phyloP scores from a whole-genome alignment of 2,113 vertebrate species.

The Gambusia holbrooki region DNA sequence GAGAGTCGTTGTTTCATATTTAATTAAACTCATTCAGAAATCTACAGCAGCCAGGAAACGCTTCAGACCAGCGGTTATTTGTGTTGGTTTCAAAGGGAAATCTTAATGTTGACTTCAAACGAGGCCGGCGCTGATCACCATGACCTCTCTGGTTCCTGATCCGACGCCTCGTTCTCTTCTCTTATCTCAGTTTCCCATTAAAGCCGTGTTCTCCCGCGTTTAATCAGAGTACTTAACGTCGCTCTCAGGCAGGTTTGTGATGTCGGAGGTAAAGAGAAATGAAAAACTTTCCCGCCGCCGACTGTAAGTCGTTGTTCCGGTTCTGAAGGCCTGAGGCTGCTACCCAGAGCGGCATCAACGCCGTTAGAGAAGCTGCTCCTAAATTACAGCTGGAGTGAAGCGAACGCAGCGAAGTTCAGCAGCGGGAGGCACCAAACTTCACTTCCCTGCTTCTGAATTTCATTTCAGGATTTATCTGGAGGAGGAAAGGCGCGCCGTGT shows the following conservation, averaged over 20 bases:
- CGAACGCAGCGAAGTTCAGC: neutral
- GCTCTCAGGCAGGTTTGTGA: neutral
- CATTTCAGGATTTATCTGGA: constrained; percentile 9
- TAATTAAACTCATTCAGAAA: neutral
- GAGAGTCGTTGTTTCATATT: neutral
- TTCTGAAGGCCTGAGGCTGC: neutral
- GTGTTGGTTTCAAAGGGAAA: neutral
- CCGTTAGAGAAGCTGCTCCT: neutral
- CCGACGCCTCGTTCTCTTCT: neutral
- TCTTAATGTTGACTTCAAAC: neutral
- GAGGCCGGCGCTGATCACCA: neutral
- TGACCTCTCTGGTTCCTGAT: neutral
- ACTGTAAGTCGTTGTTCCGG: neutral
- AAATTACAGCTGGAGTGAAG: constrained; percentile 1
- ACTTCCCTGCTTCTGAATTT: neutral
- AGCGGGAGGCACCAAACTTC: neutral
- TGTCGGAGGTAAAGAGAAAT: neutral
- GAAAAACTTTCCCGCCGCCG: neutral
- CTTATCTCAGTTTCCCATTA: neutral
- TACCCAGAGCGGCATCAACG: neutral
- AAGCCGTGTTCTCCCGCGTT: neutral
- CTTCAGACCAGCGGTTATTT: neutral
- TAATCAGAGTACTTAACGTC: neutral
- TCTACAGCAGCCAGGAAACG: neutral
- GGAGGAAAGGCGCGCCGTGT: neutral